Evolutionary conservation across 2,797 vertebrate species (phyloP), one percentile per base, ranked within the genome.

Genomic region (Loris lydekkerianus): DNA sequence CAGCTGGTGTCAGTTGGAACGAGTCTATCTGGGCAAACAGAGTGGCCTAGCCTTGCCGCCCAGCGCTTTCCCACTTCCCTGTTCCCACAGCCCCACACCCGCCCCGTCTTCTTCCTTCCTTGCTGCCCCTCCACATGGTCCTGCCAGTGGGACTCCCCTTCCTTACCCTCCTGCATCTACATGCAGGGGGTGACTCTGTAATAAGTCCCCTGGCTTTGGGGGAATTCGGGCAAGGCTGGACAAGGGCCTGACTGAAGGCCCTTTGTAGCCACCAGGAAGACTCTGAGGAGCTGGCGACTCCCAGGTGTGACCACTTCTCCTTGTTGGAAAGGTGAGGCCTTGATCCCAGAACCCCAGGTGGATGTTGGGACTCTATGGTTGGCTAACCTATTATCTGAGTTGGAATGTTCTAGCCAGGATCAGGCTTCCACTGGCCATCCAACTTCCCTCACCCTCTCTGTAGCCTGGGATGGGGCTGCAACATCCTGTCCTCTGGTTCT

Each of bases 1-100:
- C 0, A 7, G 37, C 21, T 0, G 3, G 27, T 0, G 21, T 25
- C 37, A 1, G 0, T 17, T 23, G 61, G 49, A 23, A 14, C 7
- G 8, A 17, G 34, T 37, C 37, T 21, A 8, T 23, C 63, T 7
- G 25, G 37, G 27, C 23, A 9, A n/a, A 65, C 4, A 4, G 53
- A 23, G 4, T 2, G 7, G 20, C 49, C 37, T 49, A 10, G 2
- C 21, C 15, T 8, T 53, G 40, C 73, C 4, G 46, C 37, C 37
- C 20, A 3, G 31, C 4, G 5, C 21, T 7, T 14, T 37, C 77
- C 77, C 23, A 1, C 69, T 65, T 7, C 29, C 63, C 63, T 53
- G 15, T 56, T 10, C 34, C 21, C 10, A 1, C 0, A 0, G 49
- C 31, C 34, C 25, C 56, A 10, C 10, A 37, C 7, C 7, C 14